Base-by-base conservation (phyloP, 2,113 vertebrate species). In the Chaetodon auriga region DNA sequence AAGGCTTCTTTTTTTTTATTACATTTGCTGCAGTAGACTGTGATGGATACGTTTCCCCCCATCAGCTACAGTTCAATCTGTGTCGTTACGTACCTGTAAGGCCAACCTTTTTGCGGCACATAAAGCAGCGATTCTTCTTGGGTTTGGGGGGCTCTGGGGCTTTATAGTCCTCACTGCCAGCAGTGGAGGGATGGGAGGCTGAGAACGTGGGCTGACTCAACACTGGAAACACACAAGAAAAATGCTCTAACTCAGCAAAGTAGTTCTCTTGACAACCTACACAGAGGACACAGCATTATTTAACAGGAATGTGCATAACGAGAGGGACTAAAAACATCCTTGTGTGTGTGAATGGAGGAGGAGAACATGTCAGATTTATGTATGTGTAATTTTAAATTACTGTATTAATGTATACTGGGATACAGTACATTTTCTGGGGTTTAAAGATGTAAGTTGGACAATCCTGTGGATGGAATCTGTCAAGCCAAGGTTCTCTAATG, bases 91-190 rank as follows among this genome's bases (percentile, higher is more conserved):
- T 53, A 97, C 97, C 97, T 89, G 96, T 97, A 7, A 97, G 95
- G 77, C 97, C 97, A 2, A 97, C 89, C 86, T 97, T 97, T 89
- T 97, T 97, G 82, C 96, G 94, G 86, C 97, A 97, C 81, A 95
- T 96, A 69, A 96, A 96, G 93, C 97, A 97, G 57, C 97, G 95
- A 69, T 96, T 97, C 93, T 96, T 97, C 85, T 97, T 97, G 63
- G 95, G 96, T 1, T 95, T 97, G 0, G 74, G 68, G 65, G 87
- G 87, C 62, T 96, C 95, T 0, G 94, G 73, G 36, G 83, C 51
- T 85, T 94, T 93, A 36, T 90, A 88, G 30, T 95, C 91, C 6
- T 95, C 90, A 49, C 86, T 90, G 75, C 87, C 89, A 60, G 87
- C 89, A 49, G 90, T 81, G 68, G 90, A 89, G 2, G 90, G 89